Percentiles rank a stretch among this genome's conserved stretches.
Evolutionary conservation across 2,888 invertebrate genomes (phyloP).

Genomic region (Stomorhina lunata): DNA sequence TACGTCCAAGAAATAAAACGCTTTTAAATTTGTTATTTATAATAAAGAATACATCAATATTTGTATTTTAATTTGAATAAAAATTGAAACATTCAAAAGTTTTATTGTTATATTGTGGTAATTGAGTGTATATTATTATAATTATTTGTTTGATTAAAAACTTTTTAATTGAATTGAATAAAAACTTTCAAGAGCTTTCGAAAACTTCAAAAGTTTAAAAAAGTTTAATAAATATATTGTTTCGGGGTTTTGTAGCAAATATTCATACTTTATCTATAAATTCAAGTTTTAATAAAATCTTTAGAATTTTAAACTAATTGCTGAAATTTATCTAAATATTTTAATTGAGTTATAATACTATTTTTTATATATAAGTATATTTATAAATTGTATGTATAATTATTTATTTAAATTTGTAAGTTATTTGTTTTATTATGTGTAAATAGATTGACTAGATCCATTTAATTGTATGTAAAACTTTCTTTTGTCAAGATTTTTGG

Average conservation of each 20-base stretch:
- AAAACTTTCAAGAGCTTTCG: constrained; percentile 22
- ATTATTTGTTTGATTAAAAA: constrained; percentile 10
- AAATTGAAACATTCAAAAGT: constrained; percentile 42
- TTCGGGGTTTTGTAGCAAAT: too few species aligned
- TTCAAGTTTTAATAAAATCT: too few species aligned
- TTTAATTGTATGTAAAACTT: constrained; percentile 9
- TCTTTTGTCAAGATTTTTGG: constrained; percentile 22
- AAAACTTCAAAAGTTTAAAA: constrained; percentile 16
- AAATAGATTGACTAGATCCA: neutral
- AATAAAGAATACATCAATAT: constrained; percentile 45
- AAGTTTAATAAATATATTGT: too few species aligned
- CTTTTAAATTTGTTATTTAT: neutral
- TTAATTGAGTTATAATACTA: too few species aligned
- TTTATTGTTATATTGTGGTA: constrained; percentile 7
- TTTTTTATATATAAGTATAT: neutral
- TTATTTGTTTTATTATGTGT: neutral
- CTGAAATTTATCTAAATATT: too few species aligned
- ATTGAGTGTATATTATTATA: neutral
- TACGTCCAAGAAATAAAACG: neutral
- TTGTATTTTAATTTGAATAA: constrained; percentile 37
- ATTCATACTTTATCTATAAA: too few species aligned
- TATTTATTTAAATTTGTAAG: neutral
- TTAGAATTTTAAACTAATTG: too few species aligned
- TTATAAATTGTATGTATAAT: neutral
- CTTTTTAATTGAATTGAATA: constrained; percentile 55